Base-by-base conservation (phyloP, 2,888 invertebrate genomes). In the Metalampra italica region DNA sequence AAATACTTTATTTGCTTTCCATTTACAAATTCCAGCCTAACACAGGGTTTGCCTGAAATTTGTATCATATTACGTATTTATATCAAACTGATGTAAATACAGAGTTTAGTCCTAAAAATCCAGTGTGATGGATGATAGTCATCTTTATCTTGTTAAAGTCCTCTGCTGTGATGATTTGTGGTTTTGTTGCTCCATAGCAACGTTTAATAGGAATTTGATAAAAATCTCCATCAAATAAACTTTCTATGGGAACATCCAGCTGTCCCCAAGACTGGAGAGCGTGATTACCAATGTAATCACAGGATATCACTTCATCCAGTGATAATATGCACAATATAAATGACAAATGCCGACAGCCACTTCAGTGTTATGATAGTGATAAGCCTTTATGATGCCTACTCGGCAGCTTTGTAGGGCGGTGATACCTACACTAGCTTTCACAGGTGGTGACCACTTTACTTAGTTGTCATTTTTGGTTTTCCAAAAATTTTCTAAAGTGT, bases 331-430 rank as follows among this genome's bases (percentile, higher is more conserved):
- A 57, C 54, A 46, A 56, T 63, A 60, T 64, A 58, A 63, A 60
- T 69, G 69, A 66, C 69, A 69, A 60, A 62, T 57, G 53, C 55
- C 68, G 65, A 56, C 63, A 34, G 30, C 29, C 49, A 62, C 66
- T 62, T 32, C 44, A 60, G 32, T 46, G 45, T 53, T 56, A 57
- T 56, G 48, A 53, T 39, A 47, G 15, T 44, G 68, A 71, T 70
- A 70, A 69, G 57, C 43, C 45, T 49, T 47, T 41, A 43, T 47
- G 29, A 47, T 22, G 22, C 22, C 2, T 9, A 44, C 15, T 22
- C 9, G 7, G n/a, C 14, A 29, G 36, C 11, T 13, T 40, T 40
- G 40, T 42, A 7, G 9, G 9, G 11, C n/a, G 22, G 9, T 39
- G 39, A 39, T 39, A 34, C 8, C 11, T 34, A 22, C 22, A 22